These are phyloP conservation scores for Lasioglossum calceatum DNA, from an alignment of 2,888 invertebrate species.

Conservation along the genomic window DNA sequence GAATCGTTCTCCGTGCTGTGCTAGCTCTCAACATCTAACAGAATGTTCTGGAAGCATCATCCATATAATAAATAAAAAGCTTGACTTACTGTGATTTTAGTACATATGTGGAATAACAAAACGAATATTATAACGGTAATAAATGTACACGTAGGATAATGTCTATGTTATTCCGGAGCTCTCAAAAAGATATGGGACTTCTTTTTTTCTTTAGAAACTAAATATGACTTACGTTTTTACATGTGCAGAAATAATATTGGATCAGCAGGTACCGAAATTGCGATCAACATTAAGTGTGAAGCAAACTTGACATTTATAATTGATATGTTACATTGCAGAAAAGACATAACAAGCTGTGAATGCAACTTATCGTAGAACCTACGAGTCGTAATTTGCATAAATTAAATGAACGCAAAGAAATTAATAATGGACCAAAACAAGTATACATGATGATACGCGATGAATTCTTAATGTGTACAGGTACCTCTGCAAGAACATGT, in stretches of 20 bases:
- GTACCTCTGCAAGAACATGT: conserved; percentile 59
- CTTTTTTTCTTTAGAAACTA: neutral
- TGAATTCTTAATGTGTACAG: conserved; percentile 70
- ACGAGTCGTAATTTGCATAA: conserved; percentile 15
- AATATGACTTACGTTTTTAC: conserved; percentile 6
- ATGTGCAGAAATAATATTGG: conserved; percentile 34
- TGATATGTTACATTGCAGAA: conserved; percentile 46
- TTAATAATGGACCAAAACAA: conserved; percentile 6
- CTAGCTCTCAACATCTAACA: conserved; percentile 63
- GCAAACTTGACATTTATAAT: conserved; percentile 41
- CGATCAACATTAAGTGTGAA: conserved; percentile 34
- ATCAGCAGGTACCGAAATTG: conserved; percentile 23
- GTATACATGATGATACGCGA: conserved; percentile 36
- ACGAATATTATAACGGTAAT: conserved; percentile 4
- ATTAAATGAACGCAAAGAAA: conserved; percentile 20
- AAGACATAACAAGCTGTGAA: conserved; percentile 54
- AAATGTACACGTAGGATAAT: conserved; percentile 3
- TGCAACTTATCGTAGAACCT: conserved; percentile 45
- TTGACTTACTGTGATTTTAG: conserved; percentile 33
- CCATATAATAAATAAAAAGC: conserved; percentile 41
- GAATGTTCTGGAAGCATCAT: conserved; percentile 42
- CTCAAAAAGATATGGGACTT: conserved; percentile 52
- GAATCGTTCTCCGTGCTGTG: conserved; percentile 65
- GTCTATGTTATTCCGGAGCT: conserved; percentile 22
- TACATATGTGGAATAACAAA: conserved; percentile 11